Conservation (phyloP, 23 tunicate species). For the Halocynthia aurantium region DNA sequence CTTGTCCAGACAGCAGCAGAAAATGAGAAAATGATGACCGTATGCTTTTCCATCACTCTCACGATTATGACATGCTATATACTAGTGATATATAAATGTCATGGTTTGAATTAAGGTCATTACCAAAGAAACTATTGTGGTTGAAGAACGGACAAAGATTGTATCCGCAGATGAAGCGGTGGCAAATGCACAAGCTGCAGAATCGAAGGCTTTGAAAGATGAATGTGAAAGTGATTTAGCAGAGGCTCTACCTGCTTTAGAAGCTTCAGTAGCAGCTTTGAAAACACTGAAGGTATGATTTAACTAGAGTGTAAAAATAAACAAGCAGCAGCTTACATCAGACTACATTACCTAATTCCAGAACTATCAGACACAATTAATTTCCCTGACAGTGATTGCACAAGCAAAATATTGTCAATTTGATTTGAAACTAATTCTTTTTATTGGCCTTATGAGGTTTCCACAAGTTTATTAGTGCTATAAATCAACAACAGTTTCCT, state of each 20-base stretch:
- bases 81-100: background rate
- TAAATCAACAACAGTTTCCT: too few relatives aligned
- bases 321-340: too few relatives aligned
- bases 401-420: too few relatives aligned
- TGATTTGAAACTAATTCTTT: too few relatives aligned
- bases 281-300: constrained; percentile 70
- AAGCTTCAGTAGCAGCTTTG: constrained; percentile 87
- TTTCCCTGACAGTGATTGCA: too few relatives aligned
- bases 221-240: constrained; percentile 98
- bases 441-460: too few relatives aligned
- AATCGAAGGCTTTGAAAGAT: constrained; percentile 62
- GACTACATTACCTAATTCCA: too few relatives aligned
- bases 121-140: constrained; percentile 80
- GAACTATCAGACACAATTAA: too few relatives aligned
- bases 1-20: constrained; percentile 86
- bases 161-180: constrained; percentile 90
- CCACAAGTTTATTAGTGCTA: too few relatives aligned
- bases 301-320: too few relatives aligned
- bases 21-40: constrained; percentile 75
- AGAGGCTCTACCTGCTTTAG: constrained; percentile 96
- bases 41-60: constrained; percentile 14
- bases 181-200: constrained; percentile 90
- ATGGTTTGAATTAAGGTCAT: constrained; percentile 39
- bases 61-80: too few relatives aligned
- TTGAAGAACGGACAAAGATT: constrained; percentile 76